Evolutionary conservation across 2,888 invertebrate genomes (phyloP), one percentile per base, ranked within the genome.

Genomic region (Malthinus seriepunctatus): DNA sequence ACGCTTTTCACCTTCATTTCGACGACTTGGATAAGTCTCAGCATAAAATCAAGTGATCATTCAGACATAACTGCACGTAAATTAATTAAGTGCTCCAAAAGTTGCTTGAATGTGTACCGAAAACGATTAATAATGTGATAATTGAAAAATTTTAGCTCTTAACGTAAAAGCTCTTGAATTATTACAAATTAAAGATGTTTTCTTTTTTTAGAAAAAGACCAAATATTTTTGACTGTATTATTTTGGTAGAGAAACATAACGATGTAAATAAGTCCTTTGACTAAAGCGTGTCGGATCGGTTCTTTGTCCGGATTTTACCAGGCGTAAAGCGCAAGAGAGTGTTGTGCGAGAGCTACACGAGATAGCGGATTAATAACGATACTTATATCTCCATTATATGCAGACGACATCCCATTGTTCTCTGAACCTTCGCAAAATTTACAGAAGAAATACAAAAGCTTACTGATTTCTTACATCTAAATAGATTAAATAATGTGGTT

Each of bases 321-420:
- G 70, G 71, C 71, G 72, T 69, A 69, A 71, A 72, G 68, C 66
- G 62, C 66, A 66, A 66, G 68, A 66, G 65, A 66, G 65, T 65
- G 68, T 64, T 54, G 62, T 59, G 23, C 23, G 51, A 45, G 54
- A 63, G 64, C 63, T 64, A 65, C 65, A 65, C 63, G 67, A 67
- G 67, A 68, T 69, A 67, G 64, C 63, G 68, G 66, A 71, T 71
- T 71, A 71, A 71, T 71, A 70, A 69, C 68, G 69, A 69, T 69
- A 70, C 71, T 71, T 70, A 69, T 68, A 69, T 69, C 70, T 69
- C 70, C 69, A 70, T 70, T 71, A 70, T 68, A 67, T 66, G 66
- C 65, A 67, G 67, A 64, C 63, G 64, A 65, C 68, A 64, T 71
- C 68, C 69, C 68, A 69, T 68, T 69, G 68, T 67, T 65, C 63